These are phyloP conservation scores for Spilarctia lutea DNA, from an alignment of 2,888 invertebrate genomes.

Conservation along the genomic window DNA sequence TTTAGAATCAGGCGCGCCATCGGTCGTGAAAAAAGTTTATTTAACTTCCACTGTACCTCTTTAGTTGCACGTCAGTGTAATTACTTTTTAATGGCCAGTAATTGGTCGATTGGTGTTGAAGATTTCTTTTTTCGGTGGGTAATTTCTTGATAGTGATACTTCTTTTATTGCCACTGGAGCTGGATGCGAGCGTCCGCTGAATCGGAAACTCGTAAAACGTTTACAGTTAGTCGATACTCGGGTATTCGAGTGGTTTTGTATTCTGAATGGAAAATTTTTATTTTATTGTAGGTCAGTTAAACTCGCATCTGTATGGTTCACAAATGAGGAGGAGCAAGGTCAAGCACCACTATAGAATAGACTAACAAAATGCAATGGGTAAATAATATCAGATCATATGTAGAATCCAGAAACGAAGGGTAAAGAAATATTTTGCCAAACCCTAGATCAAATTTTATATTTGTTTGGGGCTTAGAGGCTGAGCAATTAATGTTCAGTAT, in stretches of 20 bases:
- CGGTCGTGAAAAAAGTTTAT: neutral
- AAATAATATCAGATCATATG: too few species aligned
- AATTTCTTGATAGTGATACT: constrained; percentile 42
- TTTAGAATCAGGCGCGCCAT: neutral
- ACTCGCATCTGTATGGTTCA: too few species aligned
- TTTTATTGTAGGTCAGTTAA: neutral
- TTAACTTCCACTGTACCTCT: neutral
- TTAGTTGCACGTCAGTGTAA: neutral
- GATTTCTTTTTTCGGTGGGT: constrained; percentile 31
- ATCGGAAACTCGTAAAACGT: constrained; percentile 32
- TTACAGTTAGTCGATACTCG: constrained; percentile 36
- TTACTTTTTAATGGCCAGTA: constrained; percentile 8
- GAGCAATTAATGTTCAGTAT: too few species aligned
- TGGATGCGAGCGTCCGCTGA: constrained; percentile 12
- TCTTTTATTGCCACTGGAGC: constrained; percentile 38
- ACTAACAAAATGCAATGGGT: neutral
- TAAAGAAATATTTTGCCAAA: too few species aligned
- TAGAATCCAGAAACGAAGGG: too few species aligned
- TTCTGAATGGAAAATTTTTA: neutral
- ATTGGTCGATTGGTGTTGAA: neutral
- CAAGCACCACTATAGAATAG: neutral
- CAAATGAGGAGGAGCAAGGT: neutral
- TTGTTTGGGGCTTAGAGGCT: too few species aligned
- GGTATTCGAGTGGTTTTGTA: neutral
- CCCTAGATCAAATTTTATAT: too few species aligned